Evolutionary conservation across 2,797 vertebrate species (phyloP).

Genomic region (Galaxias olidus): DNA sequence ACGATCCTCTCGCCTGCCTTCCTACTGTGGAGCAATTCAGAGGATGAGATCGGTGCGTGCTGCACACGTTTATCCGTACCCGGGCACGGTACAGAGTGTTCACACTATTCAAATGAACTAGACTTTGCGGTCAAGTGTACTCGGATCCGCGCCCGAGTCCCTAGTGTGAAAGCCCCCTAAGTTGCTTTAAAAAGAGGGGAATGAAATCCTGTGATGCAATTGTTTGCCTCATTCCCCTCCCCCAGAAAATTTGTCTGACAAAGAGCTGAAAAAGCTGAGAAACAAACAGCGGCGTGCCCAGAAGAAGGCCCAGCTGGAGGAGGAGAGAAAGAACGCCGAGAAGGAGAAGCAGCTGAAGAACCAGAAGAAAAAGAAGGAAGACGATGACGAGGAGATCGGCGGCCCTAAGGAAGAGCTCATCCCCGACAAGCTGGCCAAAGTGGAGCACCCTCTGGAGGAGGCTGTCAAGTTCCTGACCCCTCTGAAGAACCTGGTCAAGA

Average conservation of each 20-base stretch:
- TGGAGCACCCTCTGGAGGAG: constrained; percentile 92
- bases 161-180: too few relatives aligned
- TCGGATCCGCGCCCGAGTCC: too few relatives aligned
- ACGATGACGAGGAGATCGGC: constrained; percentile 92
- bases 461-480: constrained; percentile 94
- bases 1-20: too few relatives aligned
- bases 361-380: constrained; percentile 94
- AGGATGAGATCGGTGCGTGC: too few relatives aligned
- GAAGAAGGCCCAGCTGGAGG: constrained; percentile 91
- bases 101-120: too few relatives aligned
- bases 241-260: constrained; percentile 90
- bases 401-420: constrained; percentile 92
- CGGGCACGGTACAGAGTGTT: too few relatives aligned
- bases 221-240: constrained; percentile 27
- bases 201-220: too few relatives aligned
- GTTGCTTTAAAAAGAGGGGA: too few relatives aligned
- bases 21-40: too few relatives aligned
- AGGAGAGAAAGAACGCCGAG: constrained; percentile 93
- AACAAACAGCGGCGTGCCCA: constrained; percentile 92
- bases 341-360: constrained; percentile 94
- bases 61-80: too few relatives aligned
- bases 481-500: constrained; percentile 90
- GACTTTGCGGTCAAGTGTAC: too few relatives aligned
- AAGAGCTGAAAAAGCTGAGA: constrained; percentile 90
- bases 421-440: constrained; percentile 92